Conservation (phyloP, 2,113 vertebrate genomes). For the Cyrtonyx montezumae region DNA sequence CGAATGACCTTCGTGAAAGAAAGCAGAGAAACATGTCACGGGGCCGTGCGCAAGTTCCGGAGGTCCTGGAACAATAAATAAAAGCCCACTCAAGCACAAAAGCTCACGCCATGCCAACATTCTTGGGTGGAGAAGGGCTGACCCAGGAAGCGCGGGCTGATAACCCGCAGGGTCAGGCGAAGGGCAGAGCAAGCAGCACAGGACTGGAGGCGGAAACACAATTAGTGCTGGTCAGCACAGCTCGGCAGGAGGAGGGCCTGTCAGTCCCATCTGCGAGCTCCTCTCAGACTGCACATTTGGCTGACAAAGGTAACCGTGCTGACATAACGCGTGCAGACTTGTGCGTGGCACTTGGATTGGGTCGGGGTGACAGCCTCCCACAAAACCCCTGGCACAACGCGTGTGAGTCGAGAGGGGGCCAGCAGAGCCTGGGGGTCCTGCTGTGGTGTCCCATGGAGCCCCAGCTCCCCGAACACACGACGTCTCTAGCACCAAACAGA, state of each 20-base stretch:
- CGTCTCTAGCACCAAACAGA: background rate
- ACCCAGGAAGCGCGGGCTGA: background rate
- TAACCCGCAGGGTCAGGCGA: background rate
- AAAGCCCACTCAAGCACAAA: conserved; percentile 14
- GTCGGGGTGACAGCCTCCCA: background rate
- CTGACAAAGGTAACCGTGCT: conserved; percentile 37
- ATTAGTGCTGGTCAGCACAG: background rate
- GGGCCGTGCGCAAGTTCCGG: conserved; percentile 58
- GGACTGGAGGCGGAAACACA: background rate
- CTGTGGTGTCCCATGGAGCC: background rate
- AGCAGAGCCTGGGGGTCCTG: background rate
- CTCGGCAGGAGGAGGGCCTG: conserved; percentile 3
- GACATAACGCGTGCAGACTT: conserved; percentile 36
- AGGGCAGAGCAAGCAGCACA: background rate
- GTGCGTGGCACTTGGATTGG: background rate
- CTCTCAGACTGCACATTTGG: background rate
- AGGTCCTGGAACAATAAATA: conserved; percentile 54
- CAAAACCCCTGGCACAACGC: background rate
- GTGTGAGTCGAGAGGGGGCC: background rate
- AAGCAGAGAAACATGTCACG: background rate
- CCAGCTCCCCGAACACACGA: rapidly evolving
- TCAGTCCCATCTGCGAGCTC: conserved; percentile 22
- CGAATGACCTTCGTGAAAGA: background rate
- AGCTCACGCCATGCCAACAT: background rate
- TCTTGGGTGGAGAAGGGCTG: background rate